A percentile compares a stretch with the other conserved stretches of the same genome.
Evolutionary conservation across 1,140 invertebrate genomes (phyloP).

Genomic region (Caenorhabditis tropicalis): DNA sequence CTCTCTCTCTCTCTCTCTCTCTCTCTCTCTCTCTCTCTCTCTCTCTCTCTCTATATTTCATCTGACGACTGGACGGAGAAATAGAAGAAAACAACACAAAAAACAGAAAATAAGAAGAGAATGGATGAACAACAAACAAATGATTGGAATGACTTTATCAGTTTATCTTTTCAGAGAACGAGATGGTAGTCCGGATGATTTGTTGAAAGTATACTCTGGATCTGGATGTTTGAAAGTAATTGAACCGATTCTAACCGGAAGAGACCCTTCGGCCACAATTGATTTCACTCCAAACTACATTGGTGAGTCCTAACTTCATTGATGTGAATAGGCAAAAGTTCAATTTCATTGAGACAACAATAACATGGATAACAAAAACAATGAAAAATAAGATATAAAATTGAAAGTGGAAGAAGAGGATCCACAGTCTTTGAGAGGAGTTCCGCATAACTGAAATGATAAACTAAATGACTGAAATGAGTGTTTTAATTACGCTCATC

Average conservation of each 20-base stretch:
- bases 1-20: background rate
- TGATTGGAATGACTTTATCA: background rate
- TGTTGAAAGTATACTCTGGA: conserved; percentile 9
- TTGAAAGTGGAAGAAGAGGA: background rate
- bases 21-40: background rate
- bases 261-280: background rate
- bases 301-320: background rate
- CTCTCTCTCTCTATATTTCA: background rate
- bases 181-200: conserved; percentile 16
- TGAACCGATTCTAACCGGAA: background rate
- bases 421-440: conserved; percentile 25
- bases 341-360: conserved; percentile 9
- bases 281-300: conserved; percentile 1
- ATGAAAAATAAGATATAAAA: background rate
- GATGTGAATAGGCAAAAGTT: background rate
- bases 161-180: background rate
- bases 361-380: background rate
- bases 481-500: conserved; percentile 5
- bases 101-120: background rate
- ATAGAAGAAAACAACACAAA: conserved; percentile 17
- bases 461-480: no score
- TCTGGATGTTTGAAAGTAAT: conserved; percentile 35
- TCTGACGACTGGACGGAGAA: background rate
- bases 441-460: conserved; percentile 28
- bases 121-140: conserved; percentile 11